Base-by-base conservation (phyloP, 2,888 invertebrate genomes). In the Acleris laterana region DNA sequence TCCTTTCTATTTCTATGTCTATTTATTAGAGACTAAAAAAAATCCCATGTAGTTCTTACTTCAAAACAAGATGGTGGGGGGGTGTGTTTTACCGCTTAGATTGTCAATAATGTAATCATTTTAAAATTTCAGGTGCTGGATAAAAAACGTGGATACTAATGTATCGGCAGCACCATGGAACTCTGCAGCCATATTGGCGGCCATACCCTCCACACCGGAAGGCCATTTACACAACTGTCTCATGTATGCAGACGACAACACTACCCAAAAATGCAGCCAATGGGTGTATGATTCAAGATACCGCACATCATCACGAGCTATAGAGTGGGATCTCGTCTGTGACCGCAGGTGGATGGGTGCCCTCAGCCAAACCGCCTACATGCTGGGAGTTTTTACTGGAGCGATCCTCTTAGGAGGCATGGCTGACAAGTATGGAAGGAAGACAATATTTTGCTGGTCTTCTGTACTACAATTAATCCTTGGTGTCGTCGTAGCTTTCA, bases 321-420 rank as follows among this genome's bases (percentile, higher is more conserved):
- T 97, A 17, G 97, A 98, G 83, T 97, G 97, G 97, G 89, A 95
- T 79, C 94, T 97, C 60, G 96, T 97, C 1, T 98, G 98, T 79
- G 94, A 95, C 70, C 90, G 93, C 68, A 93, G 96, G 71, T 97
- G 97, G 97, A 95, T 95, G 95, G 96, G 96, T 1, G 96, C 97
- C 1, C 82, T 96, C 20, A 96, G 96, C 0, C 97, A 97, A 81
- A 95, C 96, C 5, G 80, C 93, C 52, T 96, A 95, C 81, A 97
- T 98, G 97, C 93, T 97, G 74, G 98, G 98, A 17, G 97, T 97
- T 5, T 97, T 97, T 77, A 94, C 95, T 0, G 97, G 97, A 2
- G 97, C 97, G 0, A 95, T 97, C 0, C 94, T 95, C 0, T 87
- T 97, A 42, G 97, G 97, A 7, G 96, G 96, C 57, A 88, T 97